phyloP scores from a whole-genome alignment of 2,797 vertebrate genomes.

The Hydrolagus colliei region DNA sequence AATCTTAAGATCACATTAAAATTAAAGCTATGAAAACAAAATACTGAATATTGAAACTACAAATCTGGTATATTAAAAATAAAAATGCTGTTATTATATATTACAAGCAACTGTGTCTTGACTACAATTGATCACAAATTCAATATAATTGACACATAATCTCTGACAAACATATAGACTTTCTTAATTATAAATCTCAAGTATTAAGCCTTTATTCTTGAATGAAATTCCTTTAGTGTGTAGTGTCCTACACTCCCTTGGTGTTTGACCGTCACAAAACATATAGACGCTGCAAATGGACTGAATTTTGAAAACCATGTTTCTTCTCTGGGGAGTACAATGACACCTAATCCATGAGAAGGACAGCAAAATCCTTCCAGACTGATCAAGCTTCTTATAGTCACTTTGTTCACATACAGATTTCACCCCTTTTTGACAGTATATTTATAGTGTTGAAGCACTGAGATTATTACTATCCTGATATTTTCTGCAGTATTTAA shows the following conservation, averaged over 20 bases:
- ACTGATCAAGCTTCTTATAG: slow-evolving; percentile 15
- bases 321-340: slow-evolving; percentile 17
- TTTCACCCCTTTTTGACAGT: slow-evolving; percentile 25
- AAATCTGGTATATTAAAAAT: background rate
- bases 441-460: slow-evolving; percentile 1
- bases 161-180: slow-evolving; percentile 7
- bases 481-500: background rate
- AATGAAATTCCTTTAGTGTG: slow-evolving; percentile 21
- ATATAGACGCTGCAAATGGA: slow-evolving; percentile 23
- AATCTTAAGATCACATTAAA: background rate
- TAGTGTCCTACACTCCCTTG: slow-evolving; percentile 18
- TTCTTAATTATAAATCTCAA: slow-evolving; percentile 12
- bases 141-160: slow-evolving; percentile 27
- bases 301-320: slow-evolving; percentile 26
- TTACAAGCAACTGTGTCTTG: slow-evolving; percentile 5
- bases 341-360: slow-evolving; percentile 27
- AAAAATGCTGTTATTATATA: background rate
- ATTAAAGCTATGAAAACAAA: background rate
- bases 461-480: slow-evolving; percentile 19
- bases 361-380: slow-evolving; percentile 14
- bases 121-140: slow-evolving; percentile 1
- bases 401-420: slow-evolving; percentile 23
- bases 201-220: slow-evolving; percentile 18
- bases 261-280: slow-evolving; percentile 25
- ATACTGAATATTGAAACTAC: slow-evolving; percentile 1